Percentiles rank a stretch among this genome's conserved stretches.
These are phyloP conservation scores for Antedon bifida DNA, from an alignment of 35 echinoderm and acorn worm genomes.

Conservation along the genomic window DNA sequence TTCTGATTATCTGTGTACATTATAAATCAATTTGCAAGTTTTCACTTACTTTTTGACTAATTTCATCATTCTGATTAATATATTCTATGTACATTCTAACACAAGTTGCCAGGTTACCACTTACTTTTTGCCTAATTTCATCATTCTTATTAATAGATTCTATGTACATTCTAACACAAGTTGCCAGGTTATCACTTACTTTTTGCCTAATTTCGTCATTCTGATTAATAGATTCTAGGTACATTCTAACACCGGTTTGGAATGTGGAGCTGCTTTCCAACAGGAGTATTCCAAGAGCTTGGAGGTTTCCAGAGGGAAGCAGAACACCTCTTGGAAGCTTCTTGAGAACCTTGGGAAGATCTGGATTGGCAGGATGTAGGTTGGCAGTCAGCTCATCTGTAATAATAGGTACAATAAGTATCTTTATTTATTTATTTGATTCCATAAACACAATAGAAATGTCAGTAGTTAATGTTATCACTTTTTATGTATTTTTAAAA, in stretches of 20 bases:
- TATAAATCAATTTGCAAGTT: no score
- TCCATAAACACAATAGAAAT: no score
- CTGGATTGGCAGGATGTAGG: slow-evolving; percentile 62
- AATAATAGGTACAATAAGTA: background rate
- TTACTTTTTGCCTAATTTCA: slow-evolving; percentile 56
- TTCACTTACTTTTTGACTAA: no score
- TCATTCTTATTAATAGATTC: slow-evolving; percentile 46
- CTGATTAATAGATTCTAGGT: slow-evolving; percentile 63
- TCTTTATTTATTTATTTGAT: no score
- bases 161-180: slow-evolving; percentile 59
- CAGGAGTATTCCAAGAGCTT: slow-evolving; percentile 54
- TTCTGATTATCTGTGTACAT: no score
- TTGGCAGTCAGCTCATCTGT: slow-evolving; percentile 89
- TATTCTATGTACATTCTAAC: no score
- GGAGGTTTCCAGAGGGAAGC: slow-evolving; percentile 60
- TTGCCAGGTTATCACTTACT: no score
- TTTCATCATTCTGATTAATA: no score
- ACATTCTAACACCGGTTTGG: slow-evolving; percentile 64
- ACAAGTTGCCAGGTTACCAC: no score
- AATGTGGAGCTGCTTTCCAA: slow-evolving; percentile 67
- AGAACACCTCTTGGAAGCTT: slow-evolving; percentile 65
- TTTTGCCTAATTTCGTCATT: slow-evolving; percentile 53
- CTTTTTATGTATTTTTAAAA: no score
- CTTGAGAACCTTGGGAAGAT: slow-evolving; percentile 71
- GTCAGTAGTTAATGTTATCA: no score